Base-by-base conservation (phyloP, 2,888 invertebrate genomes). In the Hemicrepidius hirtus region DNA sequence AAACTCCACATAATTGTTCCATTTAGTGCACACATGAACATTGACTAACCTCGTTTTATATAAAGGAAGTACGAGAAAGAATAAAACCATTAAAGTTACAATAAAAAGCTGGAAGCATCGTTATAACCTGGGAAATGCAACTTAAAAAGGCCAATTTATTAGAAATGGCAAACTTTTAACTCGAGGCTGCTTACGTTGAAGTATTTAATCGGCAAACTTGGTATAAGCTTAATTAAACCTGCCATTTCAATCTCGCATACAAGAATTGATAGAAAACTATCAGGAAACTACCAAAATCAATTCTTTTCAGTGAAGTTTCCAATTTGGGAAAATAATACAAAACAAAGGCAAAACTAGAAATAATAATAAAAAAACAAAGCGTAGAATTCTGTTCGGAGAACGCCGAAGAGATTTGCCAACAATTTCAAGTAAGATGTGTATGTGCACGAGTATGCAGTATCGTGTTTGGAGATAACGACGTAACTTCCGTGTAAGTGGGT, bases 191-290 rank as follows among this genome's bases (percentile, higher is more conserved):
- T 40, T 40, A 13, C 40, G 40, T 13, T n/a, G 20, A 18, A 2
- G 46, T 46, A 46, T 46, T 46, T 46, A 46, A 46, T 46, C 16
- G 9, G 46, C 1, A 49, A 49, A 44, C 16, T 49, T 12, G 12
- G 12, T 21, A 20, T 21, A 49, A 49, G 49, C 21, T 49, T 49
- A 49, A 49, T 49, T 49, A 49, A 49, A 49, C 20, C 44, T 44
- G 16, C 3, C 16, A 44, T 4, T 44, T 44, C 44, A 16, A 44
- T 44, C 10, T 5, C 16, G 44, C 44, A 1, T 18, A 7, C 44
- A 44, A 1, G 1, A 18, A 3, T 16, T 10, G 44, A 16, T 44
- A 16, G 16, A 5, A 40, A 40, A 44, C 5, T 44, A 18, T 1
- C 1, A 44, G 16, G 6, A 32, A 32, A 44, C 18, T 1, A 44